Conservation (phyloP, 2,113 vertebrate genomes). For the Zosterops japonicus region DNA sequence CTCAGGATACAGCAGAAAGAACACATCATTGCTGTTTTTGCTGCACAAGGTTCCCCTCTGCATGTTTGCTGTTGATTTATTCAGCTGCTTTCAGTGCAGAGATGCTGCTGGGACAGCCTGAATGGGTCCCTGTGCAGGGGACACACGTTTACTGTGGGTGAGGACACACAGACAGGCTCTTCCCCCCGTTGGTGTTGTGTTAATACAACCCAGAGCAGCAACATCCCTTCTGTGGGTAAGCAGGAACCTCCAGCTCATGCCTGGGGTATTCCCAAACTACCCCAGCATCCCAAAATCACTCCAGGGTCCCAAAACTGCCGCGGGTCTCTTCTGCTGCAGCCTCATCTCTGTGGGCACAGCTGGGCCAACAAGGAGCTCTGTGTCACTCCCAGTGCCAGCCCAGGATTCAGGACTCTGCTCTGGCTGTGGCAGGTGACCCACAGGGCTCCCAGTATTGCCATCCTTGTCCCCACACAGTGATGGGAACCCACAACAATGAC, state of each 20-base stretch:
- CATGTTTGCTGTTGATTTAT: accelerated
- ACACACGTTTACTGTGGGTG: accelerated
- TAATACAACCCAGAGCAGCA: accelerated
- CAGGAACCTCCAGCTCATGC: not conserved
- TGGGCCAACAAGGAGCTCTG: not conserved
- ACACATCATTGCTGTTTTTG: not conserved
- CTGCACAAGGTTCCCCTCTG: not conserved
- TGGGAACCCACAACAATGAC: not conserved
- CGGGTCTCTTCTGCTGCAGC: not conserved
- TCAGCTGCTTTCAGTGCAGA: not conserved
- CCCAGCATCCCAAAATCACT: not conserved
- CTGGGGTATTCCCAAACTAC: not conserved
- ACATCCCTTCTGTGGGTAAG: not conserved
- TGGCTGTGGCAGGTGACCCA: not conserved
- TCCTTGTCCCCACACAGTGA: not conserved
- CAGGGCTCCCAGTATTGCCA: not conserved
- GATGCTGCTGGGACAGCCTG: not conserved
- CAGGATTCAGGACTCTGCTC: not conserved
- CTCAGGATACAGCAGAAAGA: accelerated
- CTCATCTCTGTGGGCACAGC: not conserved
- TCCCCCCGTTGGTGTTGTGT: accelerated
- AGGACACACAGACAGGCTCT: not conserved
- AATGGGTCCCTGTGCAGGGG: accelerated
- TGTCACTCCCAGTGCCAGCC: accelerated
- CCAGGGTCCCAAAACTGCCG: accelerated